A percentile compares a stretch with the other conserved stretches of the same genome.
Conservation (phyloP, 2,113 vertebrate species). For the Prionailurus bengalensis region DNA sequence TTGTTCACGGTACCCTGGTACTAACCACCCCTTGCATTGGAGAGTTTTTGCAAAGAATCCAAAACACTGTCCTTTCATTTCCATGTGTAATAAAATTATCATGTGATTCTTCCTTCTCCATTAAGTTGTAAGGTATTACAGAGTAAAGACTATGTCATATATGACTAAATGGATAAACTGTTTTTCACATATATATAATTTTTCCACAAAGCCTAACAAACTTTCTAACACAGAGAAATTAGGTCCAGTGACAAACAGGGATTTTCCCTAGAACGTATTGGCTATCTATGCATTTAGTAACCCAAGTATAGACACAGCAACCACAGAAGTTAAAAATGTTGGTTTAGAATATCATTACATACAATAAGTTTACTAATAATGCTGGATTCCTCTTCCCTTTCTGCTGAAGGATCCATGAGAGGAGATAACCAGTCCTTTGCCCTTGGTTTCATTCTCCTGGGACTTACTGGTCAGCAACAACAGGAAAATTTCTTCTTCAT, state of each 20-base stretch:
- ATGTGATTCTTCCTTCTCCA: neutral
- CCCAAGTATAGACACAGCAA: neutral
- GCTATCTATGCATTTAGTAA: neutral
- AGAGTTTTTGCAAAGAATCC: neutral
- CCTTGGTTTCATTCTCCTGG: constrained; percentile 52
- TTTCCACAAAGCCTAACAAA: neutral
- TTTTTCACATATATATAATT: neutral
- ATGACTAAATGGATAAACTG: neutral
- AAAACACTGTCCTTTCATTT: neutral
- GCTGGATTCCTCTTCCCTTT: neutral
- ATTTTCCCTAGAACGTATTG: neutral
- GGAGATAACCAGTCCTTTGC: neutral
- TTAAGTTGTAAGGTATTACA: neutral
- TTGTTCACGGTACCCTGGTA: neutral
- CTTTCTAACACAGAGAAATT: neutral
- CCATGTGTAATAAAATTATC: neutral
- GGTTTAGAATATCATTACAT: neutral
- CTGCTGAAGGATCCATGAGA: neutral
- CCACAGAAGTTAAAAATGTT: neutral
- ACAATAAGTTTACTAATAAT: neutral
- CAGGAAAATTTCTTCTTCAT: constrained; percentile 39
- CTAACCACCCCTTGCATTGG: neutral
- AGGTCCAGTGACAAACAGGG: neutral
- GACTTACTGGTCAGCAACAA: constrained; percentile 15
- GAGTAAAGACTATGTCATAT: neutral